Evolutionary conservation across 1,140 invertebrate species (phyloP).

Genomic region (Anthonomus grandis): DNA sequence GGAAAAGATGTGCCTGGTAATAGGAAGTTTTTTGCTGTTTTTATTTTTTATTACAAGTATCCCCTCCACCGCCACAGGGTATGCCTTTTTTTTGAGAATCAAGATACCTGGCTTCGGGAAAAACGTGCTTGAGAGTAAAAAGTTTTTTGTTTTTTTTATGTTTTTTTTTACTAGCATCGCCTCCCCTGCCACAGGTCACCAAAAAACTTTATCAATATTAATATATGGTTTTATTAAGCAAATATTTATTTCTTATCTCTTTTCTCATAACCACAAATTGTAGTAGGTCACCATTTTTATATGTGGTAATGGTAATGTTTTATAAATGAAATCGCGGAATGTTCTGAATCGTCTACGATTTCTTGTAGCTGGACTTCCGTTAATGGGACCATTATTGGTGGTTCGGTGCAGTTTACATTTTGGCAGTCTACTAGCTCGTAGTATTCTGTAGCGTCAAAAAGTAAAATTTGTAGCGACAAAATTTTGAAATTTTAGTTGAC

Average conservation of each 20-base stretch:
- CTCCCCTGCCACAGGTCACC: no score
- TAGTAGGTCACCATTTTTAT: neutral
- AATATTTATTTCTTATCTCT: neutral
- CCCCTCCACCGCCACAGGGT: neutral
- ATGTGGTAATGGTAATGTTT: neutral
- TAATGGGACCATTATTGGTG: no score
- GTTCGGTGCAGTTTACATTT: neutral
- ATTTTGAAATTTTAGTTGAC: neutral
- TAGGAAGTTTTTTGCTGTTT: neutral
- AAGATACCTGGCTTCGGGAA: neutral
- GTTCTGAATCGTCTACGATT: neutral
- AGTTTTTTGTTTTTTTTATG: no score
- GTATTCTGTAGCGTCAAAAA: neutral
- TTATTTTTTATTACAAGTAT: neutral
- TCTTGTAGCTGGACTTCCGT: neutral
- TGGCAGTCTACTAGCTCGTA: neutral
- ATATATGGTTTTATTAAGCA: no score
- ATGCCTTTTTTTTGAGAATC: neutral
- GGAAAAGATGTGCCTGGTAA: neutral
- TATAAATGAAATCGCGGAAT: neutral
- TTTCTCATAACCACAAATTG: neutral
- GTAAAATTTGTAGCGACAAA: neutral
- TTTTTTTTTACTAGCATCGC: no score
- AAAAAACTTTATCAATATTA: no score
- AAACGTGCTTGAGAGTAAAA: neutral